Evolutionary conservation across 2,113 vertebrate genomes (phyloP), one percentile per base, ranked within the genome.

Genomic region (Tricholaema leucomelas): DNA sequence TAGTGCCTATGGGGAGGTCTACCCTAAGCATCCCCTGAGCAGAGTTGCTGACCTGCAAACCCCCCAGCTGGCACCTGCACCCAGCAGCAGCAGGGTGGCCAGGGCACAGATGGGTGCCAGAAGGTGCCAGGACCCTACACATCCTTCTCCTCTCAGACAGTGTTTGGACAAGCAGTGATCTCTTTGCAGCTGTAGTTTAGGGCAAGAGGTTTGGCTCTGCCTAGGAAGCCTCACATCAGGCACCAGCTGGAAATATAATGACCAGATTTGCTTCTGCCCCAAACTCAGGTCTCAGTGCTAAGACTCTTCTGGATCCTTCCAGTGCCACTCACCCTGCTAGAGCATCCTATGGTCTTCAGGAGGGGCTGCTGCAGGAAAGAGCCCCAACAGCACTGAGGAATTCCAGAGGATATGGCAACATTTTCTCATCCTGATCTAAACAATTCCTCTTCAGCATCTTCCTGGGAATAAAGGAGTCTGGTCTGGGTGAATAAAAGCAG

Each of bases 21-120:
- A 67, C 25, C 17, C 35, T 2, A 1, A 61, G 46, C 40, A 8
- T 10, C 40, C 60, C 0, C 0, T 2, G 4, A 13, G 35, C 38
- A 28, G 0, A 1, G 44, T 17, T 31, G 24, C 27, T 3, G 52
- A 25, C 59, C 23, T 20, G 33, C 23, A 35, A 35, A 23, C 59
- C 44, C 44, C 44, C 31, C 31, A 18, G 7, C 21, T 7, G 15
- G 15, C 31, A 21, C 31, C 44, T 25, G 31, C 23, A 35, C 24
- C 66, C 44, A 23, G 23, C 21, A 7, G 33, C 46, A 55, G 60
- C 3, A 3, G 63, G 42, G 12, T 8, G 31, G 21, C 20, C 0
- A 0, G 69, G 70, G 38, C 15, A 8, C 3, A 18, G 5, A 58
- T 0, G 0, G 42, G 64, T 12, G 50, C 15, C 55, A 25, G 21